A percentile compares a stretch with the other conserved stretches of the same genome.
These are phyloP conservation scores for Entosphenus tridentatus DNA, from an alignment of 2,113 vertebrate genomes.

Conservation along the genomic window DNA sequence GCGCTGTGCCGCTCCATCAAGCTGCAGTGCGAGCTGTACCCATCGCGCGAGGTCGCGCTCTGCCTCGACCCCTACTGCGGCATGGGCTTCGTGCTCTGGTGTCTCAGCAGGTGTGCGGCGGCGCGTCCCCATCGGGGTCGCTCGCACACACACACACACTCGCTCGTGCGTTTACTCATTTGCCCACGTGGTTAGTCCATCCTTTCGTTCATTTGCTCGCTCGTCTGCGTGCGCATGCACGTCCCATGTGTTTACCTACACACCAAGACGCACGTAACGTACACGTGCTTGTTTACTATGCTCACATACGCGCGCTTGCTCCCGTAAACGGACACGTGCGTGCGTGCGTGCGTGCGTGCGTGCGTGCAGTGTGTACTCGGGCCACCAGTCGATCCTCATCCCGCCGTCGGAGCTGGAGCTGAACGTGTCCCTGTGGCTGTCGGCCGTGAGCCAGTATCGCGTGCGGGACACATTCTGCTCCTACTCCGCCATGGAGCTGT, in stretches of 20 bases:
- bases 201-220: too few relatives aligned
- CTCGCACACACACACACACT: too few relatives aligned
- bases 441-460: neutral
- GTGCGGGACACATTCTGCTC: slow-evolving; percentile 6
- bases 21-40: slow-evolving; percentile 4
- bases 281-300: too few relatives aligned
- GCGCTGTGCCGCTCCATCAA: slow-evolving; percentile 3
- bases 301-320: too few relatives aligned
- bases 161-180: too few relatives aligned
- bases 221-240: too few relatives aligned
- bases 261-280: too few relatives aligned
- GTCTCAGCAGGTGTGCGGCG: slow-evolving; percentile 1
- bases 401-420: slow-evolving; percentile 1
- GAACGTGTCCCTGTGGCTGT: neutral
- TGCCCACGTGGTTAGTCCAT: too few relatives aligned
- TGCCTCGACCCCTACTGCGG: slow-evolving; percentile 1
- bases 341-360: neutral
- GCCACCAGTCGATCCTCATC: slow-evolving; percentile 4
- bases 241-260: too few relatives aligned
- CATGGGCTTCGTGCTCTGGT: slow-evolving; percentile 5
- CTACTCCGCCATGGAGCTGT: slow-evolving; percentile 6
- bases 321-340: neutral
- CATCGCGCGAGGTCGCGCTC: neutral
- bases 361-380: neutral
- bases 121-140: too few relatives aligned